A percentile compares a stretch with the other conserved stretches of the same genome.
These are phyloP conservation scores for Pygmarrhopalites habei DNA, from an alignment of 1,140 invertebrate genomes.

Conservation along the genomic window DNA sequence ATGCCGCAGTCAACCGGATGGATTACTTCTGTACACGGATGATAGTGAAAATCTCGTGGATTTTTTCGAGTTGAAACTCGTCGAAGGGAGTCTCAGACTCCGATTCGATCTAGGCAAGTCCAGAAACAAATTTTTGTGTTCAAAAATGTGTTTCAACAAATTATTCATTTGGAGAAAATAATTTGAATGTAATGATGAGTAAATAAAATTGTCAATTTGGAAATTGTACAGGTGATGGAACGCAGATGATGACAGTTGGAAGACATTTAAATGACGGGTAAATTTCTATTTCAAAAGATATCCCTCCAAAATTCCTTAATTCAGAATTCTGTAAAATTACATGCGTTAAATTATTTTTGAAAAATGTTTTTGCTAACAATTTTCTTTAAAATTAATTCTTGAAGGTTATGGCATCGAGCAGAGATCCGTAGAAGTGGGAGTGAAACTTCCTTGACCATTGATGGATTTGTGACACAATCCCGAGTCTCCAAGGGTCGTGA, in stretches of 20 bases:
- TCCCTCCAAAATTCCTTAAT: too few species aligned
- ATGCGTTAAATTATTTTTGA: too few species aligned
- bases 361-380: too few species aligned
- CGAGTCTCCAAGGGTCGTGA: constrained; percentile 68
- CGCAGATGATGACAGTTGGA: constrained; percentile 75
- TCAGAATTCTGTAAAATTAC: too few species aligned
- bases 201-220: too few species aligned
- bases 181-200: too few species aligned
- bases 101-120: constrained; percentile 81
- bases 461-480: constrained; percentile 60
- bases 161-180: too few species aligned
- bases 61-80: constrained; percentile 90
- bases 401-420: constrained; percentile 88
- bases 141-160: too few species aligned
- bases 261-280: constrained; percentile 74
- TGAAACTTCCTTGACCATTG: constrained; percentile 71
- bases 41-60: constrained; percentile 81
- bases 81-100: constrained; percentile 78
- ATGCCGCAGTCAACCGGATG: constrained; percentile 77
- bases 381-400: too few species aligned
- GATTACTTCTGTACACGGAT: constrained; percentile 82
- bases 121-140: too few species aligned
- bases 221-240: too few species aligned
- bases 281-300: too few species aligned
- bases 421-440: constrained; percentile 64